Conservation (phyloP, 2,797 vertebrate species). For the Iguana delicatissima region DNA sequence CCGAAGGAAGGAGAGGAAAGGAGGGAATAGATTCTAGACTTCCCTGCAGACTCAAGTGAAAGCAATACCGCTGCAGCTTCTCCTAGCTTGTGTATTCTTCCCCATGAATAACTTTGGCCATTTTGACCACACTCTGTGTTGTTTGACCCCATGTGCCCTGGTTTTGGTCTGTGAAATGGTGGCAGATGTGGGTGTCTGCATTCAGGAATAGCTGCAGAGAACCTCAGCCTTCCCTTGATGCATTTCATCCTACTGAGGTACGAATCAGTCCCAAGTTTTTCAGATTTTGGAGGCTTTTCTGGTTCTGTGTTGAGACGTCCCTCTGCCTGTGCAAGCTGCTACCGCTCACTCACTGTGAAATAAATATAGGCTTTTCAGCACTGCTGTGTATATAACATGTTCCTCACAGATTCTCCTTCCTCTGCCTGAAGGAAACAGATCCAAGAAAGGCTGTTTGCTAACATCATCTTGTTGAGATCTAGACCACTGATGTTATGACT, state of each 20-base stretch:
- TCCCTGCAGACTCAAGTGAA: too few relatives aligned
- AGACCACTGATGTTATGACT: background rate
- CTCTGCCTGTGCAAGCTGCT: background rate
- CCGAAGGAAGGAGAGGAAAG: too few relatives aligned
- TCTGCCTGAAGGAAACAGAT: background rate
- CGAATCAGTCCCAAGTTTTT: background rate
- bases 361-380: background rate
- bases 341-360: background rate
- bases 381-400: background rate
- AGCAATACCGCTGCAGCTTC: too few relatives aligned
- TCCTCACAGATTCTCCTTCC: background rate
- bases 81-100: too few relatives aligned
- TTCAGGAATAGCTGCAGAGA: too few relatives aligned
- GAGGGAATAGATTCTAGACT: too few relatives aligned
- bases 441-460: constrained; percentile 14
- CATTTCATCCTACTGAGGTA: background rate
- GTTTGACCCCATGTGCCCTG: too few relatives aligned
- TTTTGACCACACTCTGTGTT: too few relatives aligned
- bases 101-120: too few relatives aligned
- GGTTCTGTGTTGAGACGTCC: background rate
- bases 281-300: background rate
- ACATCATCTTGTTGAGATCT: background rate
- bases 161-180: too few relatives aligned
- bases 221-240: too few relatives aligned
- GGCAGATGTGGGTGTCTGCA: background rate